Evolutionary conservation across 2,888 invertebrate species (phyloP).

Genomic region (Periphyllus acericola): DNA sequence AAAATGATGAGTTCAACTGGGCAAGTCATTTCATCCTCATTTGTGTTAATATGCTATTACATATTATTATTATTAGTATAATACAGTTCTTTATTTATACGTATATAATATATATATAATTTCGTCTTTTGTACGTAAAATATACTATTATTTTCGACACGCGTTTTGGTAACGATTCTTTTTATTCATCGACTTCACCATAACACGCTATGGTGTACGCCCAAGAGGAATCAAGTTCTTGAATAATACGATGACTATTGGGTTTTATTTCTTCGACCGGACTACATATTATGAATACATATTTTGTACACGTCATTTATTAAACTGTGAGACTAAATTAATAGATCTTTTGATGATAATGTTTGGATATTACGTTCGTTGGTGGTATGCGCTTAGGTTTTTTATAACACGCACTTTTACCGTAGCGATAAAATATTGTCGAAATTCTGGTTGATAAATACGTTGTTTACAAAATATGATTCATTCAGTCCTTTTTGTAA

Average conservation of each 20-base stretch:
- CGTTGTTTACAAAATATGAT: too few species aligned
- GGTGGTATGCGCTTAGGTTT: neutral
- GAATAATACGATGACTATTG: neutral
- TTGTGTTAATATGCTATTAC: too few species aligned
- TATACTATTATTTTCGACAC: neutral
- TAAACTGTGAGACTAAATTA: neutral
- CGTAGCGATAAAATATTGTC: neutral
- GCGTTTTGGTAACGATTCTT: slow-evolving; percentile 11
- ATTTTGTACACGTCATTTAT: neutral
- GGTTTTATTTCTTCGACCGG: neutral
- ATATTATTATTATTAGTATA: too few species aligned
- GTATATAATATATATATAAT: too few species aligned
- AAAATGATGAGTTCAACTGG: too few species aligned
- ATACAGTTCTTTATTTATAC: too few species aligned
- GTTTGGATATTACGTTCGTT: neutral
- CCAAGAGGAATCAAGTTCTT: neutral
- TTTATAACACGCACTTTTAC: neutral
- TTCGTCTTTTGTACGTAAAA: too few species aligned
- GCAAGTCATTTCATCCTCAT: too few species aligned
- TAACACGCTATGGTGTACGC: neutral
- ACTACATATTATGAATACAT: neutral
- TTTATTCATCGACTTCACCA: neutral
- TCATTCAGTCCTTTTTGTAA: neutral
- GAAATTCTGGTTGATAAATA: neutral
- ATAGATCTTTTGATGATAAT: neutral